Base-by-base conservation (phyloP, 2,113 vertebrate genomes). In the Dolichotis patagonum region DNA sequence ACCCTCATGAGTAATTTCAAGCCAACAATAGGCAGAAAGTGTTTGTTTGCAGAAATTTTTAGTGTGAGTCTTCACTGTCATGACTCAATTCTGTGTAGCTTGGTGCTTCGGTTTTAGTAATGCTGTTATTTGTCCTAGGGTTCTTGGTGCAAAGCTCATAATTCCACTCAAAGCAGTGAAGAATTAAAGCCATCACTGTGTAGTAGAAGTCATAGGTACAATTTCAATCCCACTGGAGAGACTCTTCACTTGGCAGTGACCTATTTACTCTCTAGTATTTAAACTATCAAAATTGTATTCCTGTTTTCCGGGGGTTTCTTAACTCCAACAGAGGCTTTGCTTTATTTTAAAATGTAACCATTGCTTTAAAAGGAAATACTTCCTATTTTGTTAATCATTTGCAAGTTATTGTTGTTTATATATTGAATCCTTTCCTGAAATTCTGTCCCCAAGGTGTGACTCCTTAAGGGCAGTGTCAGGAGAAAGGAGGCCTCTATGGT, bases 201-300 rank as follows among this genome's bases (percentile, higher is more conserved):
- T 35, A 7, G 2, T 26, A 41, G 7, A 83, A 60, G 19, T 5
- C 80, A 58, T 19, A 22, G 0, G 17, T 8, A 20, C 22, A 4
- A 77, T 52, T 77, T 77, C n/a, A 41, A 58, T n/a, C 43, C 22
- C 46, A 71, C 7, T 30, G 38, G 14, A 60, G 54, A 78, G 19
- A 8, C 2, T 19, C 38, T 43, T 78, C 54, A 28, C 6, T 67
- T 46, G 75, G 52, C 11, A 81, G 24, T 35, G 24, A 67, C 2
- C 58, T 71, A 41, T 28, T 82, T 86, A 20, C 22, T 43, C 26
- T 81, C 1, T 43, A 24, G 26, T 78, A 46, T 88, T 88, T 94
- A 85, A 92, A 91, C 85, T 63, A 13, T 92, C 52, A 90, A 83
- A 95, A 85, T 84, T 46, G 13, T 11, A 41, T 80, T 19, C 9